Evolutionary conservation across 2,797 vertebrate species (phyloP), one percentile per base, ranked within the genome.

Genomic region (Pseudomugil gertrudae): DNA sequence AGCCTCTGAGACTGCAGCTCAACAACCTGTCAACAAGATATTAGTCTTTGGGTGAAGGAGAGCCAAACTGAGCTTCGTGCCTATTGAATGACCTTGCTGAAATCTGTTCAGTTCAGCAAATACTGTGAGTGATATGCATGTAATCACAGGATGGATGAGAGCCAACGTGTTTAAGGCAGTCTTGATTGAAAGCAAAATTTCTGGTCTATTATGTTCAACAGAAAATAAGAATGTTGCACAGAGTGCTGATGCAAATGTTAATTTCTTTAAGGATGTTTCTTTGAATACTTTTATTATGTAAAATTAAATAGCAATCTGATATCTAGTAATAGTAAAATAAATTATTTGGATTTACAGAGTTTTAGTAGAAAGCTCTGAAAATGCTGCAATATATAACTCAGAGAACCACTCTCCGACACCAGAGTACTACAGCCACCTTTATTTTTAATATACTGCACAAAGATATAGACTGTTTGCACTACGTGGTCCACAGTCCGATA

Each of bases 71-170:
- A 48, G 67, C 63, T 63, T 35, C 29, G 5, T 68, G 61, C 66
- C 74, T 75, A 87, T 84, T 50, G 2, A 77, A 83, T 88, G 86
- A 92, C 90, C 87, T 91, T 91, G 85, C 73, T 17, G 0, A 81
- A 71, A 89, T 89, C 69, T 74, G 75, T 76, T 80, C 80, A 68
- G 85, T 83, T 90, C 84, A 85, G 85, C 81, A 82, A 84, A 89
- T 58, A 51, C 71, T 78, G 84, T 66, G 84, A 83, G 81, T 76
- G 81, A 86, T 85, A 77, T 63, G 85, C 43, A 32, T 84, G 78
- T 80, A 87, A 88, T 91, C 74, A 84, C 66, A 26, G 30, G 59
- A 15, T 78, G 86, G 86, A 70, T 26, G 8, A 23, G 27, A 9
- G 81, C 80, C 82, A 79, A 66, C 32, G 55, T 77, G 76, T 71